A percentile compares a stretch with the other conserved stretches of the same genome.
These are phyloP conservation scores for Drosophila sp. DNA, from an alignment of 1,140 invertebrate species.

Conservation along the genomic window DNA sequence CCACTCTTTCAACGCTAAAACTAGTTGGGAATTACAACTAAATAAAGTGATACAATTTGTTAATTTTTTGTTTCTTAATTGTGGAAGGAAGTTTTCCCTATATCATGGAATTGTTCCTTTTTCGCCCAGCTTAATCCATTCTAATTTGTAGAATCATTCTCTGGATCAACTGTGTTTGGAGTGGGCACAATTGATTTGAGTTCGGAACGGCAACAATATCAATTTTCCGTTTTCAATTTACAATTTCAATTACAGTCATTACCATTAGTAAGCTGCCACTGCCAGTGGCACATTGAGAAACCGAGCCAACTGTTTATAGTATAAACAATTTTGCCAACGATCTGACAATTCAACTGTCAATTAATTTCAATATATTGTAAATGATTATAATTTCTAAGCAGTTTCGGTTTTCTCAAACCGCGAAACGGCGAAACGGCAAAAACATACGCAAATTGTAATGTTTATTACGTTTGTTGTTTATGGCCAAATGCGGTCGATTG, in stretches of 20 bases:
- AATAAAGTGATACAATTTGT: no score
- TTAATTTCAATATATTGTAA: constrained; percentile 82
- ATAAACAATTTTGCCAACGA: constrained; percentile 79
- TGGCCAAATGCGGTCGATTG: constrained; percentile 67
- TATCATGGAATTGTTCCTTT: no score
- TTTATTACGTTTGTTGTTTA: constrained; percentile 72
- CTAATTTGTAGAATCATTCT: no score
- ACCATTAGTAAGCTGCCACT: constrained; percentile 80
- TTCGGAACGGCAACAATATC: constrained; percentile 60
- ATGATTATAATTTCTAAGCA: constrained; percentile 73
- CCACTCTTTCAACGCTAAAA: no score
- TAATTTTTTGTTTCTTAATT: no score
- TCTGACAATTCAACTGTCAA: constrained; percentile 80
- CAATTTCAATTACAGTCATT: constrained; percentile 77
- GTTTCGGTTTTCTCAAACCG: constrained; percentile 30
- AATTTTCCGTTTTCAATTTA: constrained; percentile 64
- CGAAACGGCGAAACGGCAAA: constrained; percentile 1
- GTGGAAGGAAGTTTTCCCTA: no score
- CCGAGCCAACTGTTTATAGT: constrained; percentile 29
- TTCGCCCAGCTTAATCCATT: no score
- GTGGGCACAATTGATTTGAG: constrained; percentile 53
- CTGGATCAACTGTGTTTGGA: constrained; percentile 20
- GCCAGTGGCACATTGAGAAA: constrained; percentile 22
- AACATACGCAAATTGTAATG: constrained; percentile 72
- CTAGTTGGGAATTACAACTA: no score